A percentile compares a stretch with the other conserved stretches of the same genome.
Evolutionary conservation across 2,797 vertebrate genomes (phyloP).

Genomic region (Urosaurus nigricauda): DNA sequence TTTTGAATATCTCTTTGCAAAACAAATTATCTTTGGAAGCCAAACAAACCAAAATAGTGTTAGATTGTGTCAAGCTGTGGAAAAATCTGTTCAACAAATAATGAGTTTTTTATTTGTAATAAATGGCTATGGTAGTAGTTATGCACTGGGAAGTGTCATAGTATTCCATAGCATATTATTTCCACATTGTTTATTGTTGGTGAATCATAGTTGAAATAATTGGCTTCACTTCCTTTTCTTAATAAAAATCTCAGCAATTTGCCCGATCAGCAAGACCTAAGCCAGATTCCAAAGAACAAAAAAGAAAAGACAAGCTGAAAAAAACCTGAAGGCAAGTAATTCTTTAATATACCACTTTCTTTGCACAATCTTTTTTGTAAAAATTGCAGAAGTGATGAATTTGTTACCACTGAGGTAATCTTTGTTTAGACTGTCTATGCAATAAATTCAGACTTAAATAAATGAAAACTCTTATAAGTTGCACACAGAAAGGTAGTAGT

Average conservation of each 20-base stretch:
- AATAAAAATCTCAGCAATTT: constrained; percentile 89
- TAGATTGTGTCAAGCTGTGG: background rate
- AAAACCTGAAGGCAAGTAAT: constrained; percentile 72
- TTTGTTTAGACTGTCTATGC: background rate
- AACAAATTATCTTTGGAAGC: background rate
- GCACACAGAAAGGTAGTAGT: background rate
- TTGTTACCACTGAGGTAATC: too few species aligned
- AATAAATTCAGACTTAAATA: background rate
- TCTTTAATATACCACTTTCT: background rate
- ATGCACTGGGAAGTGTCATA: background rate
- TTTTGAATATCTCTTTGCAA: background rate
- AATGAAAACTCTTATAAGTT: background rate
- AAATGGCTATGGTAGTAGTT: background rate
- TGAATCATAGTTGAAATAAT: background rate
- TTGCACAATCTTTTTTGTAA: background rate
- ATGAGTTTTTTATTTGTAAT: background rate
- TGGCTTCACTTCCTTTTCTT: constrained; percentile 75
- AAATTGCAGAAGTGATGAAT: background rate
- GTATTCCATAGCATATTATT: background rate
- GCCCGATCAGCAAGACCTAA: constrained; percentile 97
- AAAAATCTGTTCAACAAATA: background rate
- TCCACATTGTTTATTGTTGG: background rate
- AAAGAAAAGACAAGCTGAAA: constrained; percentile 76
- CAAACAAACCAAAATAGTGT: background rate
- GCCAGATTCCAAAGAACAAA: constrained; percentile 82